Percentiles rank a stretch among this genome's conserved stretches.
Conservation (phyloP, 1,140 invertebrate species). For the Orius laevigatus region DNA sequence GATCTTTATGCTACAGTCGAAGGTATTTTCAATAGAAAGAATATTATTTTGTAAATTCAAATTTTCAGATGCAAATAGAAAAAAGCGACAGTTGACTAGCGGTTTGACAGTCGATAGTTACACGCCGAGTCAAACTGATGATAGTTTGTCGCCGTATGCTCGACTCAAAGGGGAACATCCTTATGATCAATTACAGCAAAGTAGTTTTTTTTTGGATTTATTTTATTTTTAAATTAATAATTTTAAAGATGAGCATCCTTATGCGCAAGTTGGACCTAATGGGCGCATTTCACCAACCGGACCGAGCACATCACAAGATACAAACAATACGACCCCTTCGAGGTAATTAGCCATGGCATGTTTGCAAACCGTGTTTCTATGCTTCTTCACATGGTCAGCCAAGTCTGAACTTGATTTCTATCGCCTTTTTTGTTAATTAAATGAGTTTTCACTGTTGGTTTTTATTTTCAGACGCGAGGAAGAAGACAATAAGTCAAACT, state of each 20-base stretch:
- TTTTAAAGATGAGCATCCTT: constrained; percentile 26
- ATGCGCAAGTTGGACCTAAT: constrained; percentile 24
- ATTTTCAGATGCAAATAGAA: constrained; percentile 7
- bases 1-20: constrained; percentile 29
- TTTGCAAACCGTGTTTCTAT: no score
- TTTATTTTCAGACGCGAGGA: constrained; percentile 13
- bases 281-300: neutral
- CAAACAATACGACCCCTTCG: constrained; percentile 16
- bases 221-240: constrained; percentile 6
- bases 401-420: no score
- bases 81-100: constrained; percentile 11
- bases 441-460: neutral
- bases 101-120: constrained; percentile 18
- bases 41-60: neutral
- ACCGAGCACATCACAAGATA: constrained; percentile 2
- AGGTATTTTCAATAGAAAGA: constrained; percentile 17
- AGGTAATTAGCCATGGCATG: constrained; percentile 4
- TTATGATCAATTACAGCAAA: constrained; percentile 26
- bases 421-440: neutral
- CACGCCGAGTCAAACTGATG: constrained; percentile 20
- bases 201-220: constrained; percentile 16
- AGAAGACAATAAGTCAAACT: constrained; percentile 10
- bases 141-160: constrained; percentile 24
- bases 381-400: no score
- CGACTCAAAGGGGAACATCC: constrained; percentile 24